Evolutionary conservation across 2,888 invertebrate genomes (phyloP).

Genomic region (Rhagium mordax): DNA sequence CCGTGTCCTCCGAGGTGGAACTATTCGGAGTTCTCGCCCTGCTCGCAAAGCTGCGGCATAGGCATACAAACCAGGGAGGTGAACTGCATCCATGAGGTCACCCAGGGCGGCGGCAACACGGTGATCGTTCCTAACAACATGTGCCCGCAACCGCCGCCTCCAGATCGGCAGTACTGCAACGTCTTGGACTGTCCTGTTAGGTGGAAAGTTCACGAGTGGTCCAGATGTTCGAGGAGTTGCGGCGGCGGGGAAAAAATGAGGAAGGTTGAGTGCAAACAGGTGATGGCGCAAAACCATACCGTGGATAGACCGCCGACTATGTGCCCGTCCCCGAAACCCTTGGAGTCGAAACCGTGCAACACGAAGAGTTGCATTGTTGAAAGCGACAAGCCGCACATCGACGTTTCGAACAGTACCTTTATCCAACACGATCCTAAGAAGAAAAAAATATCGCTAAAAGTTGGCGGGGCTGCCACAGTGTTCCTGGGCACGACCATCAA

Average conservation of each 20-base stretch:
- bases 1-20: slow-evolving; percentile 97
- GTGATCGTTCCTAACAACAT: slow-evolving; percentile 94
- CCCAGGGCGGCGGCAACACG: slow-evolving; percentile 89
- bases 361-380: slow-evolving; percentile 84
- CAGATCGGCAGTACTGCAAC: slow-evolving; percentile 92
- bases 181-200: slow-evolving; percentile 90
- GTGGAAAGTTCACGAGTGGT: slow-evolving; percentile 93
- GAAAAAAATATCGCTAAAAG: slow-evolving; percentile 87
- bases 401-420: slow-evolving; percentile 85
- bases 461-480: slow-evolving; percentile 92
- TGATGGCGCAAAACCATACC: slow-evolving; percentile 93
- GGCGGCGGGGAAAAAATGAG: slow-evolving; percentile 92
- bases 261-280: slow-evolving; percentile 90
- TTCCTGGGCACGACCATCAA: slow-evolving; percentile 94
- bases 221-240: slow-evolving; percentile 93
- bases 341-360: slow-evolving; percentile 88
- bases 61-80: slow-evolving; percentile 94
- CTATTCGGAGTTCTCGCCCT: slow-evolving; percentile 89
- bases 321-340: slow-evolving; percentile 83
- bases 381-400: slow-evolving; percentile 82
- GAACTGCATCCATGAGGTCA: slow-evolving; percentile 88
- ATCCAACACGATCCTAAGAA: slow-evolving; percentile 88
- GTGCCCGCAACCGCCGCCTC: slow-evolving; percentile 93
- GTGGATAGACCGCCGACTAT: slow-evolving; percentile 84
- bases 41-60: slow-evolving; percentile 94